A percentile compares a stretch with the other conserved stretches of the same genome.
Evolutionary conservation across 2,797 vertebrate species (phyloP).

Genomic region (Peromyscus nudipes): DNA sequence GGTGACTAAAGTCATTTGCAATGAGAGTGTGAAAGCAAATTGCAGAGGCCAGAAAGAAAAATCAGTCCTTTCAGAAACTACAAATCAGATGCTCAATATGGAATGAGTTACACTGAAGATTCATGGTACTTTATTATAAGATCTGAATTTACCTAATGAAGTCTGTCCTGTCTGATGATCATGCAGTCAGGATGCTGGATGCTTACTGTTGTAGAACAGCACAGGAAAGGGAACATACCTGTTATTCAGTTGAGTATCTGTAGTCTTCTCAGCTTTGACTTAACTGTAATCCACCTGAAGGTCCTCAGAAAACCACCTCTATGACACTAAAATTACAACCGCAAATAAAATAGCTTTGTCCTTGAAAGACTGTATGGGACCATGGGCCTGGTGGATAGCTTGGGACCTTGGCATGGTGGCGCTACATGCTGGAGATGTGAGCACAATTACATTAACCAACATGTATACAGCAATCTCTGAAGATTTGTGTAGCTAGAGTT

Average conservation of each 20-base stretch:
- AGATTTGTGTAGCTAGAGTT: no score
- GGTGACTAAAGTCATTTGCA: background rate
- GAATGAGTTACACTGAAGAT: background rate
- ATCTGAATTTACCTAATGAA: background rate
- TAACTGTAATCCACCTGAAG: background rate
- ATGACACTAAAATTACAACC: background rate
- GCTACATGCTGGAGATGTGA: background rate
- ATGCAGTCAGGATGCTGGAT: background rate
- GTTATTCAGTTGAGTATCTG: background rate
- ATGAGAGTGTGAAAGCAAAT: background rate
- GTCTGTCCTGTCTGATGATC: background rate
- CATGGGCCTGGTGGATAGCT: background rate
- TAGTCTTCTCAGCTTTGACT: background rate
- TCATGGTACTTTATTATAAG: background rate
- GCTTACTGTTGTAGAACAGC: background rate
- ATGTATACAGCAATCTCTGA: background rate
- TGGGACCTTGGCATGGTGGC: background rate
- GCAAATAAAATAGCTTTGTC: background rate
- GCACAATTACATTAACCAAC: background rate
- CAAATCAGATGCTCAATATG: background rate
- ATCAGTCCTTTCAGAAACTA: no score
- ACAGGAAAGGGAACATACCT: background rate
- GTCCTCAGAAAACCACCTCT: background rate
- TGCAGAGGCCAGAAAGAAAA: background rate
- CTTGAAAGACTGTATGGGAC: background rate